Evolutionary conservation across 1,140 invertebrate species (phyloP).

Genomic region (Drosophila setifemur): DNA sequence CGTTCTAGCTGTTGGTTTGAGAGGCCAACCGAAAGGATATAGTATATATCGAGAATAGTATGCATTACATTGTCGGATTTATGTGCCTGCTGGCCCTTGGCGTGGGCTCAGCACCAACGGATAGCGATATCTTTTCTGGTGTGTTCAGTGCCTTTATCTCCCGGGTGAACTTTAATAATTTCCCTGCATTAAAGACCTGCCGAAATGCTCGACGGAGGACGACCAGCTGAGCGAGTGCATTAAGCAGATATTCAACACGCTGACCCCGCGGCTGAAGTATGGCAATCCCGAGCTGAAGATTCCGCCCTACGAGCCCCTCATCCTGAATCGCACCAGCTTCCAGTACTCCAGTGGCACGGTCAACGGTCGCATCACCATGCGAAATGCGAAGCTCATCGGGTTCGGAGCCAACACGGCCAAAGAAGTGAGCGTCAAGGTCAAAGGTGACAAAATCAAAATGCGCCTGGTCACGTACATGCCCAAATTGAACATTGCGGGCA

Average conservation of each 20-base stretch:
- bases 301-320: constrained; percentile 69
- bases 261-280: constrained; percentile 49
- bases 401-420: constrained; percentile 40
- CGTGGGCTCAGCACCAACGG: constrained; percentile 23
- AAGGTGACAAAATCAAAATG: constrained; percentile 50
- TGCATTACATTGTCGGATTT: constrained; percentile 30
- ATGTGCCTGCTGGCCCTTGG: constrained; percentile 39
- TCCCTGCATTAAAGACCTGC: constrained; percentile 11
- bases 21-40: not conserved
- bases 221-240: constrained; percentile 59
- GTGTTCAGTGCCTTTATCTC: too few species aligned
- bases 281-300: constrained; percentile 59
- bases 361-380: constrained; percentile 62
- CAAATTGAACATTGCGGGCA: constrained; percentile 59
- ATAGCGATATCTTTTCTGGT: too few species aligned
- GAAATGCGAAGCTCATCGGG: constrained; percentile 57
- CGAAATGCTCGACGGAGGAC: constrained; percentile 51
- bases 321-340: constrained; percentile 58
- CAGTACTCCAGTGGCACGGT: constrained; percentile 55
- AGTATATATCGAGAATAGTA: constrained; percentile 15
- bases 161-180: not conserved
- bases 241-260: constrained; percentile 48
- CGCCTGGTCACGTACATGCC: constrained; percentile 40
- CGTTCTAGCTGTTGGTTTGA: constrained; percentile 37
- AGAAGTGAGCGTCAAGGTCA: constrained; percentile 36